A percentile compares a stretch with the other conserved stretches of the same genome.
These are phyloP conservation scores for Drosophila pseudotalamancana DNA, from an alignment of 2,888 invertebrate species.

Conservation along the genomic window DNA sequence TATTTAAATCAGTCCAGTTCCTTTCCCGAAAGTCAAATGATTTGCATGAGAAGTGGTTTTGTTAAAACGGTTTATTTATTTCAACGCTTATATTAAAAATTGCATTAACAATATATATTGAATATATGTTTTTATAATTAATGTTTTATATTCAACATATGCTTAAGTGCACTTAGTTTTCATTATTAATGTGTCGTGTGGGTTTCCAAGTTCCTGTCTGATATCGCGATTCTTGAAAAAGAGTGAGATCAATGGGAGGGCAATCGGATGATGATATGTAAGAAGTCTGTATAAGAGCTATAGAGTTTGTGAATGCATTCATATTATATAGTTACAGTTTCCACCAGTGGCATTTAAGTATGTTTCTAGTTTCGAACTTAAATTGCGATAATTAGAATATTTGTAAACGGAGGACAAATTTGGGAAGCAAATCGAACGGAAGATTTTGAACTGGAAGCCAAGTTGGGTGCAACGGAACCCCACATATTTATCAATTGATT, in stretches of 20 bases:
- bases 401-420: conserved; percentile 34
- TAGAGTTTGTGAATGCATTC: conserved; percentile 20
- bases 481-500: conserved; percentile 6
- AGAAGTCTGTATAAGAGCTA: conserved; percentile 20
- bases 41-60: conserved; percentile 28
- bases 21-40: no score
- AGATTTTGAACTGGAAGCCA: conserved; percentile 65
- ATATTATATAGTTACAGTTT: conserved; percentile 49
- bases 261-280: conserved; percentile 54
- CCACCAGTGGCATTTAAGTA: conserved; percentile 76
- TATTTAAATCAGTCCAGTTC: no score
- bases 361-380: conserved; percentile 35
- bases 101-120: conserved; percentile 72
- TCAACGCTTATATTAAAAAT: conserved; percentile 77
- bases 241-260: conserved; percentile 41
- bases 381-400: conserved; percentile 7
- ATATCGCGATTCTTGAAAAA: conserved; percentile 47
- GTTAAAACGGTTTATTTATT: conserved; percentile 78
- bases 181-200: conserved; percentile 38
- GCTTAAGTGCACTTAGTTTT: conserved; percentile 69
- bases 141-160: conserved; percentile 45
- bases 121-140: conserved; percentile 55
- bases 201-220: conserved; percentile 39
- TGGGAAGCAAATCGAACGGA: conserved; percentile 55
- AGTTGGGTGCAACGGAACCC: conserved; percentile 30